Evolutionary conservation across 2,113 vertebrate species (phyloP), one percentile per base, ranked within the genome.

Genomic region (Catharus fuscescens): DNA sequence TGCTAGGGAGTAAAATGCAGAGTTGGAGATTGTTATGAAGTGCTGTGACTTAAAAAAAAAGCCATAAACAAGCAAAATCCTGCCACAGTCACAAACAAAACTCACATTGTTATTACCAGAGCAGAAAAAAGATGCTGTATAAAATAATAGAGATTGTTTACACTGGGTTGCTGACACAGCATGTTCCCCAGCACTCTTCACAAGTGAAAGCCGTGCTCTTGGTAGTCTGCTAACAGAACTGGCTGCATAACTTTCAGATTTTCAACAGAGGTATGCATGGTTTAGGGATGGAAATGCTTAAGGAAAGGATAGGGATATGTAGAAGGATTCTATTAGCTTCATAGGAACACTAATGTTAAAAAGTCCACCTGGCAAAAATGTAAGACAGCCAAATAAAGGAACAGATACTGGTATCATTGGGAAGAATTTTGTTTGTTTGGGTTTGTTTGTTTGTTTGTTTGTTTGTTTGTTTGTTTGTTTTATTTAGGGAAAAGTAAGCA

Each of bases 101-200:
- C 1, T 0, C 53, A 77, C 42, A 73, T 73, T 86, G 74, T 70
- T 94, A 77, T 77, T 80, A 59, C 69, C 64, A 81, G 65, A 81
- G 12, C 18, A 89, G 69, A 90, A 94, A 80, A 64, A 38, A 38
- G 54, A 91, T 80, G 52, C 32, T 71, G 69, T 53, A 92, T 60
- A 74, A 92, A 92, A 80, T 86, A 90, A 77, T 38, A 85, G 70
- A 80, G n/a, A 88, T 77, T 80, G 62, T 94, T 95, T 88, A 61
- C 60, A 80, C 2, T 3, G 44, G 15, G 56, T 84, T 76, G 62
- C 76, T 95, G 83, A 86, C 60, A 64, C 53, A 95, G 80, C 10
- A 0, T 60, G 64, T 78, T 86, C 72, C 26, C 8, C 53, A 64
- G 60, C 29, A 71, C 38, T 71, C 92, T 88, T 83, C 59, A 32